phyloP scores from a whole-genome alignment of 1,140 invertebrate species.

The Euschistus heros region DNA sequence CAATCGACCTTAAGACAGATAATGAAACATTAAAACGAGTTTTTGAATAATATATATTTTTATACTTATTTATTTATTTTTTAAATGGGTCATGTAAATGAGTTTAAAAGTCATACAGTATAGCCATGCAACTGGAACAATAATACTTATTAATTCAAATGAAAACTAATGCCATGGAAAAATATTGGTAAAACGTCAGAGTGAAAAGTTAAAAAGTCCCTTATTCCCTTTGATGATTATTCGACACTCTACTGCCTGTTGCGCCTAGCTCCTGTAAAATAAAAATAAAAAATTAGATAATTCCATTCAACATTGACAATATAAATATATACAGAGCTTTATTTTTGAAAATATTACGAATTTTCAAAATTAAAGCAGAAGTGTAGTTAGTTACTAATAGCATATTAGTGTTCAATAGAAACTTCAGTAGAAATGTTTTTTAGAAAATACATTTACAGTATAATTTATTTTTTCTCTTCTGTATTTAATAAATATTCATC shows the following conservation, averaged over 20 bases:
- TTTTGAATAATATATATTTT: too few species aligned
- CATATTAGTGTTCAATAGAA: too few species aligned
- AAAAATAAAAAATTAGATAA: neutral
- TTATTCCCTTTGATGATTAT: neutral
- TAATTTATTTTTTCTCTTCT: too few species aligned
- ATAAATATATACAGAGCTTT: neutral
- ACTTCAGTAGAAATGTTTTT: too few species aligned
- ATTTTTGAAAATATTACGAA: too few species aligned
- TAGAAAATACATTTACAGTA: too few species aligned
- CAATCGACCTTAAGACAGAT: neutral
- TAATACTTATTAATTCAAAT: constrained; percentile 12
- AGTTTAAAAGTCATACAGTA: constrained; percentile 10
- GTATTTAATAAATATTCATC: too few species aligned
- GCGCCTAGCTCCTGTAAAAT: constrained; percentile 23
- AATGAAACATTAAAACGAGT: constrained; percentile 5
- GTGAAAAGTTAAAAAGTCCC: neutral
- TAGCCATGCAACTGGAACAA: constrained; percentile 16
- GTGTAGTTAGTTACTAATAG: too few species aligned
- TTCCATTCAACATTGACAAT: neutral
- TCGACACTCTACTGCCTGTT: constrained; percentile 23
- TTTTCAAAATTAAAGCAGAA: too few species aligned
- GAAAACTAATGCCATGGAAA: constrained; percentile 16
- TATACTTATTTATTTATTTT: too few species aligned
- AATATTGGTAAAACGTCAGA: constrained; percentile 9
- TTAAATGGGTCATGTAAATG: neutral